Evolutionary conservation across 92 coral and sea anemone species (phyloP), one percentile per base, ranked within the genome.

Genomic region (Hydrozoanthus gracilis): DNA sequence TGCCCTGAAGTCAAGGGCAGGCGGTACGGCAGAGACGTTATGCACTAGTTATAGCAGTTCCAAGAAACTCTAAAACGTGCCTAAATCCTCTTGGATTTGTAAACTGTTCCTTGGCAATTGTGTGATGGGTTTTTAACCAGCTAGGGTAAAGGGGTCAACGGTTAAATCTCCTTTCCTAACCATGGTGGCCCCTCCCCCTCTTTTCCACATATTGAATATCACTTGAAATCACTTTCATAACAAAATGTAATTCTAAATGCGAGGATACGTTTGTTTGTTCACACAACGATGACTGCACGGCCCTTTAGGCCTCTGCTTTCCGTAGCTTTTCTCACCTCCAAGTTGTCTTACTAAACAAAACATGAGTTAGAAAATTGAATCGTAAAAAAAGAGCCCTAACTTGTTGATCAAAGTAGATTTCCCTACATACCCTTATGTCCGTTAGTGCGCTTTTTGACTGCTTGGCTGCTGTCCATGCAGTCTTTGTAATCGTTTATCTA

Each of bases 211-310:
- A 27, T 27, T 27, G 39, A 27, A 27, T 27, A 27, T 27, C 39
- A 27, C 39, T 27, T 27, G 39, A 27, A 27, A 27, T 27, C 0
- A 27, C 2, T 0, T 27, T 27, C 39, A 27, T 27, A 27, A 27
- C 39, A 27, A 27, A 27, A 27, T 27, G 39, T 27, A 27, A 27
- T 27, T 27, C 39, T 27, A 27, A 16, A 68, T 27, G 44, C 82
- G 91, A 94, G 94, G 99, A 96, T 96, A 95, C 92, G 91, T 70
- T 73, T 95, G 93, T 82, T 95, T 96, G 88, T 89, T 93, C 71
- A 82, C 86, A 77, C 99, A 96, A 44, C 97, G 96, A 75, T 96
- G 99, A 65, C 91, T 96, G 88, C 99, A 96, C 76, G 98, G 91
- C 67, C 92, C 91, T 71, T 92, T 88, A 62, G 82, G 52, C n/a